phyloP scores from a whole-genome alignment of 1,140 invertebrate species.

The Drosophila saltans region DNA sequence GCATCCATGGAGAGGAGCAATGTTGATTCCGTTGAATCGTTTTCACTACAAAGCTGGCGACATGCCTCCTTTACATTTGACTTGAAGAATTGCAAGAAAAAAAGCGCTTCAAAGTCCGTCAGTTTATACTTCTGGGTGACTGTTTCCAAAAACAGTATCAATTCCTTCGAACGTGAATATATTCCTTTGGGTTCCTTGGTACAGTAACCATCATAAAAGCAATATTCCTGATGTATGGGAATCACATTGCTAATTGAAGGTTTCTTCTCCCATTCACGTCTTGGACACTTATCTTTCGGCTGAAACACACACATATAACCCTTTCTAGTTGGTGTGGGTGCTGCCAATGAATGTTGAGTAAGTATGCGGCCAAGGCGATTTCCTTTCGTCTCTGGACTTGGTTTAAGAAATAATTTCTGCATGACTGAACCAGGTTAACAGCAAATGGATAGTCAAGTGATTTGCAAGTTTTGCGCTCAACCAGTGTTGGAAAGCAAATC shows the following conservation, averaged over 20 bases:
- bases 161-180: background rate
- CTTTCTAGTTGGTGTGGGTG: background rate
- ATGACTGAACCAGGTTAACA: background rate
- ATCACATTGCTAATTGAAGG: background rate
- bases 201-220: constrained; percentile 20
- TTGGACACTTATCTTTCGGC: background rate
- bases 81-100: constrained; percentile 34
- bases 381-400: background rate
- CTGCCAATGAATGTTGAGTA: background rate
- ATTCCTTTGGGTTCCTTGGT: background rate
- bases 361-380: background rate
- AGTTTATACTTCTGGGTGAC: constrained; percentile 26
- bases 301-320: background rate
- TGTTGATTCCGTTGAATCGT: background rate
- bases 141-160: constrained; percentile 22
- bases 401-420: background rate
- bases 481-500: background rate
- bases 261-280: background rate
- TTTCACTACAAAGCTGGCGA: constrained; percentile 16
- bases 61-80: constrained; percentile 15
- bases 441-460: too few species aligned
- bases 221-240: background rate
- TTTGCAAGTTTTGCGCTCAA: background rate
- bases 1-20: constrained; percentile 28
- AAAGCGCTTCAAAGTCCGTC: constrained; percentile 28